Evolutionary conservation across 1,140 invertebrate genomes (phyloP).

Genomic region (Formica selysi): DNA sequence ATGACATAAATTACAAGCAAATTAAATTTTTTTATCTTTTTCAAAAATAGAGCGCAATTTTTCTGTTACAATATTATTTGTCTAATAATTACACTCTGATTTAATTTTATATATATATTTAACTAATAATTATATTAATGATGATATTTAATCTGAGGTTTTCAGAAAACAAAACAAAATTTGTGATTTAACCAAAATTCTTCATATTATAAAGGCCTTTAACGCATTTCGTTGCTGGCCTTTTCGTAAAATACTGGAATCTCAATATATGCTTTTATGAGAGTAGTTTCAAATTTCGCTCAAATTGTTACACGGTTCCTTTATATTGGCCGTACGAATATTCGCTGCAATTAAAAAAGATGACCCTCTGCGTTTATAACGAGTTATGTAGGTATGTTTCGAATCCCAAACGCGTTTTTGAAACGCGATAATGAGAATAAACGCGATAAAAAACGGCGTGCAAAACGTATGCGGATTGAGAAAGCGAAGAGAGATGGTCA

Average conservation of each 20-base stretch:
- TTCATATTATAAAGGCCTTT: neutral
- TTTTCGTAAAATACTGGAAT: conserved; percentile 12
- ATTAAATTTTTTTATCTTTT: neutral
- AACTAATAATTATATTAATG: no score
- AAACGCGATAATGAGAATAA: neutral
- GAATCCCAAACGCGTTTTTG: conserved; percentile 32
- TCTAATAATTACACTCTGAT: no score
- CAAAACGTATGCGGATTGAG: conserved; percentile 23
- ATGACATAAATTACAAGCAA: neutral
- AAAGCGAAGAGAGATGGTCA: conserved; percentile 28
- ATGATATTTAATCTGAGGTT: neutral
- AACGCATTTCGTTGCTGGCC: neutral
- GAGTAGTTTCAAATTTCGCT: conserved; percentile 7
- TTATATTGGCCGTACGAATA: conserved; percentile 1
- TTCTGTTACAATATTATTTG: no score
- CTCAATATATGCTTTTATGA: conserved; percentile 6
- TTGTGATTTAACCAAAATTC: neutral
- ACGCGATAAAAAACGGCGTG: neutral
- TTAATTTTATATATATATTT: no score
- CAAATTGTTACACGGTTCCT: neutral
- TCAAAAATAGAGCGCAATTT: neutral
- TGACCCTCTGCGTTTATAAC: conserved; percentile 13
- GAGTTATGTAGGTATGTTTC: neutral
- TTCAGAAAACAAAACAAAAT: neutral
- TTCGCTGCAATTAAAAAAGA: conserved; percentile 25